Evolutionary conservation across 2,888 invertebrate species (phyloP), one percentile per base, ranked within the genome.

Genomic region (Gari tellinella): DNA sequence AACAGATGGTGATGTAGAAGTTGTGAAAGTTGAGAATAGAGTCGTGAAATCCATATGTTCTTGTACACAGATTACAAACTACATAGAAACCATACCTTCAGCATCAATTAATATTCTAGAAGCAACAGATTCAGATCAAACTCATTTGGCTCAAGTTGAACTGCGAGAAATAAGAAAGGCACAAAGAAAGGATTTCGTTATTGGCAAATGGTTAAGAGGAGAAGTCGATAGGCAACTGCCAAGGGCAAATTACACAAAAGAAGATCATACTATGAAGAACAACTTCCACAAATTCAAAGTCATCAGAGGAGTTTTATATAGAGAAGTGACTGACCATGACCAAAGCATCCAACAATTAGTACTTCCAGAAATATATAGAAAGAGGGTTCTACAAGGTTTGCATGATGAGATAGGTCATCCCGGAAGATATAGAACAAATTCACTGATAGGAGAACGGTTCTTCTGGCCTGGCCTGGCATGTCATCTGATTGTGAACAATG

Each of bases 321-420:
- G 61, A 37, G n/a, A 46, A 49, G 19, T 45, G 8, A 23, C 2
- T 1, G 37, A 51, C 1, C 23, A 49, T 14, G 38, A 55, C 17
- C 5, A 31, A 10, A 48, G 52, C 15, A 31, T 12, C 23, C 14
- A 52, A 5, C 63, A 63, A 37, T 21, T 58, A 40, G 64, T 58
- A 40, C 17, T 52, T 14, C 63, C 70, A 40, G 43, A 17, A 17
- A 25, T 52, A 19, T 56, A 55, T n/a, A 55, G 56, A 43, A 49
- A 41, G n/a, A 52, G 23, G 41, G 58, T 38, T n/a, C 40, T 63
- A 17, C 14, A 15, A 17, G 56, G 69, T 4, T 38, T 63, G 26
- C 64, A 58, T 19, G 21, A 63, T 67, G 45, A 67, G 3, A 60
- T 67, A 21, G 64, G 67, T n/a, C 73, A 68, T 40, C 68, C 60